These are phyloP conservation scores for Phenganax marumi DNA, from an alignment of 92 coral and sea anemone species.

Conservation along the genomic window DNA sequence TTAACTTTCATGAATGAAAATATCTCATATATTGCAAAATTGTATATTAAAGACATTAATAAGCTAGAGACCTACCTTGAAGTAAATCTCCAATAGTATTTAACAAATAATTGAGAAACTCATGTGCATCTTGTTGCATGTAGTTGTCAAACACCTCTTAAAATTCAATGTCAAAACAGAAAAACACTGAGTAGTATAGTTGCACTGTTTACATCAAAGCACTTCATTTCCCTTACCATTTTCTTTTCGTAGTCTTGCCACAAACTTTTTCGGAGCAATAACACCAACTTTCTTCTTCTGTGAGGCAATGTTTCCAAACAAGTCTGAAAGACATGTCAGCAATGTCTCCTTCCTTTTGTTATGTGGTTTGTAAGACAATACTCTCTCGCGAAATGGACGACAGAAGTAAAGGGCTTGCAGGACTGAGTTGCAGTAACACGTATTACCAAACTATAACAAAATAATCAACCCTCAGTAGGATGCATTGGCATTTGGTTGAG, in stretches of 20 bases:
- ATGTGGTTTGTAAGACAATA: slow-evolving; percentile 83
- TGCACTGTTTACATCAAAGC: not conserved
- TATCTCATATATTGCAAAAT: not conserved
- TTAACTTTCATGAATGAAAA: not conserved
- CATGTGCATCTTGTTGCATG: slow-evolving; percentile 99
- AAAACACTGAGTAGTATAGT: not conserved
- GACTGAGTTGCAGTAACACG: slow-evolving; percentile 96
- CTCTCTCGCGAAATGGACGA: slow-evolving; percentile 93
- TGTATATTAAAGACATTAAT: too few relatives aligned
- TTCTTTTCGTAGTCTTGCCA: slow-evolving; percentile 91
- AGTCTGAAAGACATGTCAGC: slow-evolving; percentile 88
- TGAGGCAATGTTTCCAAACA: slow-evolving; percentile 87
- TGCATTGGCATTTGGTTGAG: too few relatives aligned
- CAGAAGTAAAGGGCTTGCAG: slow-evolving; percentile 97
- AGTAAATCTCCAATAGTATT: slow-evolving; percentile 93
- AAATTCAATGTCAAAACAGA: not conserved
- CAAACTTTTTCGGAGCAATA: slow-evolving; percentile 95
- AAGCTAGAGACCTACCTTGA: slow-evolving; percentile 58
- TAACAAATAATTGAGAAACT: slow-evolving; percentile 81
- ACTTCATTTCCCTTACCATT: slow-evolving; percentile 63
- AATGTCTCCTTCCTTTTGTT: slow-evolving; percentile 91
- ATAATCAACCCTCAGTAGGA: not conserved
- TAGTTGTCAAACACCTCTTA: slow-evolving; percentile 95
- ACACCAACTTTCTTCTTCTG: slow-evolving; percentile 98
- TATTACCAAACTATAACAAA: slow-evolving; percentile 84